Conservation (phyloP, 2,888 invertebrate species). For the Drosophila barbarae region DNA sequence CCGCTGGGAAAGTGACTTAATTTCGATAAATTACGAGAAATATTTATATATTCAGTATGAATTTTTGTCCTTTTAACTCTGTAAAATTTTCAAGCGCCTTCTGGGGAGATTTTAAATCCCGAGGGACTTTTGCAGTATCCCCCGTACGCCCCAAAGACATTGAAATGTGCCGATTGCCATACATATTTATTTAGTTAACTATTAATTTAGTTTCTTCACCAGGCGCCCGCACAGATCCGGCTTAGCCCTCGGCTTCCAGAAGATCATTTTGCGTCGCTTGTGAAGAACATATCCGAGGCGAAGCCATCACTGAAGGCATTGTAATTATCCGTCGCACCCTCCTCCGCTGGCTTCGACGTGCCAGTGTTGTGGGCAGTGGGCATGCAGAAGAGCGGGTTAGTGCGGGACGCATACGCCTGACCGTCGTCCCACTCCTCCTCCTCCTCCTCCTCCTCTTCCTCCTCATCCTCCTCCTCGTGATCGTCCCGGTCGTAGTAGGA, state of each 20-base stretch:
- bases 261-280: slow-evolving; percentile 1
- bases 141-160: too few species aligned
- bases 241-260: neutral
- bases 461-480: neutral
- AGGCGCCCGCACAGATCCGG: neutral
- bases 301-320: slow-evolving; percentile 56
- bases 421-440: slow-evolving; percentile 35
- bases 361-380: slow-evolving; percentile 8
- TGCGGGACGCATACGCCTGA: slow-evolving; percentile 44
- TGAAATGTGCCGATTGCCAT: neutral
- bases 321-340: neutral
- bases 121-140: neutral
- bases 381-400: slow-evolving; percentile 48
- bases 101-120: too few species aligned
- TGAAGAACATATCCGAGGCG: slow-evolving; percentile 26
- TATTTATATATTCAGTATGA: neutral
- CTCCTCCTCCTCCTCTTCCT: neutral
- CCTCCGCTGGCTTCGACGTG: neutral
- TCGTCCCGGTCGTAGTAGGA: slow-evolving; percentile 7
- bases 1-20: neutral
- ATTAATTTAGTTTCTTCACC: slow-evolving; percentile 3
- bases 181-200: neutral
- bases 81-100: neutral
- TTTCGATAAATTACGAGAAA: neutral
- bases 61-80: neutral